A percentile compares a stretch with the other conserved stretches of the same genome.
phyloP scores from a whole-genome alignment of 30 jellyfish, hydroid and myxozoan genomes.

The Clytia hemisphaerica region DNA sequence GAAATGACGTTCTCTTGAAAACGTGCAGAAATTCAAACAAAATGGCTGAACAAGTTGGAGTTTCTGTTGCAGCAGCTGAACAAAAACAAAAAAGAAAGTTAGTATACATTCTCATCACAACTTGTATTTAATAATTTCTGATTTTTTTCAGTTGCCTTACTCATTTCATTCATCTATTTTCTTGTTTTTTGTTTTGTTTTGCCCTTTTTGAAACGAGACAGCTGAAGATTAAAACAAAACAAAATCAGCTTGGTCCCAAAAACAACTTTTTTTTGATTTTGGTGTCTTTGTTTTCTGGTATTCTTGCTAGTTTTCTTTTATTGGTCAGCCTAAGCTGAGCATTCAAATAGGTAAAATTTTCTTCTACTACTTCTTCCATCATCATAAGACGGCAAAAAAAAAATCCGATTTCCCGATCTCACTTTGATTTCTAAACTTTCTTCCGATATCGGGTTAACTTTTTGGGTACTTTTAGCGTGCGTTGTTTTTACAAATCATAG shows the following conservation, averaged over 20 bases:
- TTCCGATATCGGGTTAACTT: no score
- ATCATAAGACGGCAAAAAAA: no score
- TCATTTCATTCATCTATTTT: neutral
- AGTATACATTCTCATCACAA: conserved; percentile 2
- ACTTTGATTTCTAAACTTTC: no score
- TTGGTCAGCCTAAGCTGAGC: no score
- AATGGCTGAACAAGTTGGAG: conserved; percentile 18
- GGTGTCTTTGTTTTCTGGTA: conserved; percentile 1
- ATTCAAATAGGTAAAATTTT: no score
- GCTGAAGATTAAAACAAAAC: neutral
- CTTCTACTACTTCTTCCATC: no score
- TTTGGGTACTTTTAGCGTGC: no score
- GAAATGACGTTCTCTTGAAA: conserved; percentile 20
- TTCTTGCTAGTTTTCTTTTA: no score
- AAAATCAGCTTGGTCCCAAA: conserved; percentile 6
- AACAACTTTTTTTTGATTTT: neutral
- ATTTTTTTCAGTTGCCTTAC: conserved; percentile 7
- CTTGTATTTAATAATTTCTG: conserved; percentile 10
- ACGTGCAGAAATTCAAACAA: conserved; percentile 8
- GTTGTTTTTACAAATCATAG: no score
- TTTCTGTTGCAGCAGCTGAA: conserved; percentile 10
- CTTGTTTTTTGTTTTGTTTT: neutral
- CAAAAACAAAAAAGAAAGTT: conserved; percentile 11
- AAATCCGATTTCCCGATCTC: no score
- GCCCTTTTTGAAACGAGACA: neutral